Conservation (phyloP, 64 coral and sea anemone species). For the Dendronephthya gigantea region DNA sequence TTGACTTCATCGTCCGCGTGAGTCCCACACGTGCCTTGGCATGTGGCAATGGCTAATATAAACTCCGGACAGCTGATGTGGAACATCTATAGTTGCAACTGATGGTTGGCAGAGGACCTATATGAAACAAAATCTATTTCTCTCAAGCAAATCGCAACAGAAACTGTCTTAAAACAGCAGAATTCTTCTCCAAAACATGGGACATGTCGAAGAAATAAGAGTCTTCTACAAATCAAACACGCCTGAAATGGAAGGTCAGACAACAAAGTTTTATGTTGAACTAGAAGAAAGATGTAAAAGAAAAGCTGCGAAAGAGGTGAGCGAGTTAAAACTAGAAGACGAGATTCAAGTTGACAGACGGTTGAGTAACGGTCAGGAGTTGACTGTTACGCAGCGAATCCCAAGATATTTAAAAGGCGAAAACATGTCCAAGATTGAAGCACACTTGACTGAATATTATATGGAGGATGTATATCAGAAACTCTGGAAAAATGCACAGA, state of each 20-base stretch:
- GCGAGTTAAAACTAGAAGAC: neutral
- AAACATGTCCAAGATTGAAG: neutral
- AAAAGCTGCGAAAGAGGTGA: neutral
- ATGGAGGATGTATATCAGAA: conserved; percentile 1
- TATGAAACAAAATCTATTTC: no score
- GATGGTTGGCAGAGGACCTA: no score
- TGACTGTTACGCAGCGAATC: neutral
- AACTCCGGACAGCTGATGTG: no score
- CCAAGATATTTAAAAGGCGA: neutral
- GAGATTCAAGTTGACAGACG: neutral
- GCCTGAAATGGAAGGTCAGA: neutral
- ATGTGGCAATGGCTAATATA: no score
- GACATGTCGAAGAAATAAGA: no score
- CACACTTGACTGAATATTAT: neutral
- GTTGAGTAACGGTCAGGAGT: neutral
- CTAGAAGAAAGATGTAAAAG: neutral
- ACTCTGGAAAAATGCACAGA: neutral
- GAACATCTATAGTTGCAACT: no score
- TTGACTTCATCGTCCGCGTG: no score
- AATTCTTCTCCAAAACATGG: no score
- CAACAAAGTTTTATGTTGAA: neutral
- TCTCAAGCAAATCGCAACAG: no score
- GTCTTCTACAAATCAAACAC: no score
- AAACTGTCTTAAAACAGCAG: no score
- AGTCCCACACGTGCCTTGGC: no score